Conservation (phyloP, 1,140 invertebrate species). For the Hesperophylax magnus region DNA sequence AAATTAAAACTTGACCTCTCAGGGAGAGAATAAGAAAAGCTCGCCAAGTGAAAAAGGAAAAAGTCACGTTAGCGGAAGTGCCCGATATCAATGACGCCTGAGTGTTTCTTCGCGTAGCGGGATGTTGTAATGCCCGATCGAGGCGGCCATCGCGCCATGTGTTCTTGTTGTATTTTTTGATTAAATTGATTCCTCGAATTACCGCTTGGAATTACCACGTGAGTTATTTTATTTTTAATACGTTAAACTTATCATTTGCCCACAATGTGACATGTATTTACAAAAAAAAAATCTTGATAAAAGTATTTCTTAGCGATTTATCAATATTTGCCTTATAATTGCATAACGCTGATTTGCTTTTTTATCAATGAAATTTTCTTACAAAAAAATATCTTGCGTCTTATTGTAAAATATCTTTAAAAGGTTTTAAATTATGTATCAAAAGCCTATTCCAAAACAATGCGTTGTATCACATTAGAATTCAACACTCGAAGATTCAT, state of each 20-base stretch:
- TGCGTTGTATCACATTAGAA: too few relatives aligned
- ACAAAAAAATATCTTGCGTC: too few relatives aligned
- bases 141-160: conserved; percentile 30
- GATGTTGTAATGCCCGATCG: conserved; percentile 11
- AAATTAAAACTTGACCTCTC: background rate
- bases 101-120: background rate
- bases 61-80: background rate
- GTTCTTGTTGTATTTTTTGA: conserved; percentile 36
- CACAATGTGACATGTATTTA: too few relatives aligned
- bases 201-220: conserved; percentile 1
- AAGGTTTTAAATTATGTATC: too few relatives aligned
- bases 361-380: too few relatives aligned
- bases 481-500: too few relatives aligned
- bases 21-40: background rate
- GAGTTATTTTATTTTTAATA: conserved; percentile 1
- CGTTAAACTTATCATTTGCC: background rate
- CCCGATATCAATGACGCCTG: conserved; percentile 3
- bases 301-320: too few relatives aligned
- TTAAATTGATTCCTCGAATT: conserved; percentile 9
- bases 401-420: too few relatives aligned
- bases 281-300: too few relatives aligned
- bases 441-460: too few relatives aligned
- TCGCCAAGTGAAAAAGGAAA: background rate
- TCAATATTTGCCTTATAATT: too few relatives aligned
- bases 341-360: too few relatives aligned